Evolutionary conservation across 2,113 vertebrate species (phyloP).

Genomic region (Apeltes quadracus): DNA sequence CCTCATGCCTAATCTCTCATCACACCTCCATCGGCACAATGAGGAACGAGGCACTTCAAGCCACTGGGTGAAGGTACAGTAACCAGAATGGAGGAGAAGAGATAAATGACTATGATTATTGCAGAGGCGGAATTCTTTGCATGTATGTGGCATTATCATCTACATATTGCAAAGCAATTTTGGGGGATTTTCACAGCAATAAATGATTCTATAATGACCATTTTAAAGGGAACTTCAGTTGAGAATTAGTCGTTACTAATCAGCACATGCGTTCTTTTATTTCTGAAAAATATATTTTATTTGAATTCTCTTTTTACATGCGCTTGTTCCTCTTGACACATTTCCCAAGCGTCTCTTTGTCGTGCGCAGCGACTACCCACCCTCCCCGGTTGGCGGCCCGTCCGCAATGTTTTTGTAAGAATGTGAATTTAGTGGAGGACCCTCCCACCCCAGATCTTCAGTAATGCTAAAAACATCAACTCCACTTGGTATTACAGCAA

Average conservation of each 20-base stretch:
- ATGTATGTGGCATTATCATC: constrained; percentile 6
- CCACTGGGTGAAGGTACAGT: constrained; percentile 24
- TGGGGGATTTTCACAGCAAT: constrained; percentile 11
- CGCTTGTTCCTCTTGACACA: too few relatives aligned
- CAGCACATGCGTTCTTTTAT: too few relatives aligned
- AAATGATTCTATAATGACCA: neutral
- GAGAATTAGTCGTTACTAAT: too few relatives aligned
- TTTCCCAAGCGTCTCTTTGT: too few relatives aligned
- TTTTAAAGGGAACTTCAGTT: too few relatives aligned
- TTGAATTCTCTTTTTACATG: too few relatives aligned
- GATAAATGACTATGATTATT: neutral
- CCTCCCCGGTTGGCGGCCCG: too few relatives aligned
- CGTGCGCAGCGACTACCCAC: too few relatives aligned
- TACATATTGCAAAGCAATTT: neutral
- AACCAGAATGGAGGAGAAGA: neutral
- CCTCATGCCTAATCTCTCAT: constrained; percentile 60
- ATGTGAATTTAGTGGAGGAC: constrained; percentile 13
- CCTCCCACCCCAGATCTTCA: neutral
- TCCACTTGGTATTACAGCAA: constrained; percentile 18
- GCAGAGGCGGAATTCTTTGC: constrained; percentile 23
- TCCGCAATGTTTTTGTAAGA: too few relatives aligned
- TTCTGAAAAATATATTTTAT: too few relatives aligned
- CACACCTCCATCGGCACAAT: constrained; percentile 50
- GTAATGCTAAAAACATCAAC: constrained; percentile 1
- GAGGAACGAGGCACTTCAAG: constrained; percentile 45